These are phyloP conservation scores for Andinoacara biseriatus DNA, from an alignment of 2,113 vertebrate species.

Conservation along the genomic window DNA sequence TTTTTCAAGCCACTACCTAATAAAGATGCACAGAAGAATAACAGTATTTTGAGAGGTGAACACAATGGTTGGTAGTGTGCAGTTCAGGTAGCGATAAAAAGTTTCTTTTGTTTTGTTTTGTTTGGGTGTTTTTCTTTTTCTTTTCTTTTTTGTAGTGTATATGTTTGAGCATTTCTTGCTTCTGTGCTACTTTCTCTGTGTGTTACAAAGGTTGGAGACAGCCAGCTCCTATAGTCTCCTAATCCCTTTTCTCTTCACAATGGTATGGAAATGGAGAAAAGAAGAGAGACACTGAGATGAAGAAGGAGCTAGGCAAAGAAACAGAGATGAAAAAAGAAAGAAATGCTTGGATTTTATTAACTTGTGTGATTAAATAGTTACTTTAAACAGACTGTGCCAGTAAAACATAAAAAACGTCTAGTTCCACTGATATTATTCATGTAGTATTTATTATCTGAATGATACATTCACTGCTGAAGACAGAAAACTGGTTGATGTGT, in stretches of 20 bases:
- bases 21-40: not conserved
- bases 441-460: not conserved
- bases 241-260: constrained; percentile 3
- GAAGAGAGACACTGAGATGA: not conserved
- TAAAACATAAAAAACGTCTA: not conserved
- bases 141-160: not conserved
- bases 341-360: not conserved
- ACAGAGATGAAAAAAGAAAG: not conserved
- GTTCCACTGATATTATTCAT: not conserved
- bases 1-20: not conserved
- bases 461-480: not conserved
- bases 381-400: not conserved
- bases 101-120: not conserved
- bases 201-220: not conserved
- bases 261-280: not conserved
- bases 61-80: not conserved
- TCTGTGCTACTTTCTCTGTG: not conserved
- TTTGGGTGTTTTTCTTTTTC: not conserved
- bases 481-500: not conserved
- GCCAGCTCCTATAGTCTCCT: not conserved
- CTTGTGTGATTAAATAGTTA: not conserved
- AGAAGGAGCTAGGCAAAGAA: not conserved
- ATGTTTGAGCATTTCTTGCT: not conserved
- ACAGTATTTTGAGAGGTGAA: not conserved
- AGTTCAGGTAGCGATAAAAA: constrained; percentile 1